Conservation (phyloP, 2,113 vertebrate species). For the Corapipo altera region DNA sequence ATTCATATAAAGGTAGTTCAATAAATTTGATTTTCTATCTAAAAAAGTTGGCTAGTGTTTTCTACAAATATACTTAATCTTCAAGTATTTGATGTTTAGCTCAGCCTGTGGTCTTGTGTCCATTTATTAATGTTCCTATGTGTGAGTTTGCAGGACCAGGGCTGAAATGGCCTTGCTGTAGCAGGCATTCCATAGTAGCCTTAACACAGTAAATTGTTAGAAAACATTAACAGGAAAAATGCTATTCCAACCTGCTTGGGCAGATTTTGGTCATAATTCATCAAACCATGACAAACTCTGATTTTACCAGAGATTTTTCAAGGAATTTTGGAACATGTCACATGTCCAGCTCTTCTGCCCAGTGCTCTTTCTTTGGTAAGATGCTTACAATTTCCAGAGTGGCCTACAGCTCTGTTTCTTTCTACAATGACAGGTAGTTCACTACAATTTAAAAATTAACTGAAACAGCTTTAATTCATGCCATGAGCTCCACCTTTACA, state of each 20-base stretch:
- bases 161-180: background rate
- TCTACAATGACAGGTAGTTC: background rate
- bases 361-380: background rate
- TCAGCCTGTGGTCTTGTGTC: background rate
- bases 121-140: background rate
- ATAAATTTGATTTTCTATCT: background rate
- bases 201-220: background rate
- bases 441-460: background rate
- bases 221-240: background rate
- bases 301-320: background rate
- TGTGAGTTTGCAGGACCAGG: background rate
- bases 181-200: background rate
- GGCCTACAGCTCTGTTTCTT: background rate
- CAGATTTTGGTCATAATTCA: background rate
- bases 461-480: background rate
- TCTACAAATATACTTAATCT: background rate
- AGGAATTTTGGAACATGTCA: background rate
- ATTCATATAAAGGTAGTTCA: background rate
- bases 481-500: background rate
- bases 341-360: background rate
- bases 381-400: background rate
- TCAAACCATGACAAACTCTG: background rate
- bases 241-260: background rate
- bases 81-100: background rate
- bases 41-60: background rate